Conservation (phyloP, 1,140 invertebrate genomes). For the Agraylea sexmaculata region DNA sequence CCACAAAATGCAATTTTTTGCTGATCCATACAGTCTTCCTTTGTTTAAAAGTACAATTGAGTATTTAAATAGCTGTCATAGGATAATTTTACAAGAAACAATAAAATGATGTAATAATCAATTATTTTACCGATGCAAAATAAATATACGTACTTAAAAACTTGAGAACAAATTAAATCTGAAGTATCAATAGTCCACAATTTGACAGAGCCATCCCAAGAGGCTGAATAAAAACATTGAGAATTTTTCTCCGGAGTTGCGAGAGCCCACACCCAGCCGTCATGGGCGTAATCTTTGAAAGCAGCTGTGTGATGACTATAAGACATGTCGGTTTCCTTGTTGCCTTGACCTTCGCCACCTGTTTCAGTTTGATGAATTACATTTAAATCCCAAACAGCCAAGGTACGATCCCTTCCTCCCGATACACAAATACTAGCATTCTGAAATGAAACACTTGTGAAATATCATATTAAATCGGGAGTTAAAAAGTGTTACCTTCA, state of each 20-base stretch:
- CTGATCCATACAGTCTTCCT: too few relatives aligned
- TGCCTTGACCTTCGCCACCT: neutral
- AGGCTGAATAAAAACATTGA: slow-evolving; percentile 30
- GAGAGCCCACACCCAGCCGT: slow-evolving; percentile 38
- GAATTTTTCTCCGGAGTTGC: slow-evolving; percentile 26
- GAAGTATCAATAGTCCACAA: slow-evolving; percentile 32
- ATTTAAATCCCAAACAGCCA: slow-evolving; percentile 16
- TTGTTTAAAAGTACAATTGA: too few relatives aligned
- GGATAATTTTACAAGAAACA: too few relatives aligned
- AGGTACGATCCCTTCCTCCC: slow-evolving; percentile 29
- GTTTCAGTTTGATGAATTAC: neutral
- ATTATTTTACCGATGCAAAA: too few relatives aligned
- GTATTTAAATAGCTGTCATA: too few relatives aligned
- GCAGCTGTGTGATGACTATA: neutral
- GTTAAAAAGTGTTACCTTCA: slow-evolving; percentile 31
- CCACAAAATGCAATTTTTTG: too few relatives aligned
- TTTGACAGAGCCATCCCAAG: slow-evolving; percentile 39
- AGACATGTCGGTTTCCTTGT: neutral
- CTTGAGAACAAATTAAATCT: slow-evolving; percentile 28
- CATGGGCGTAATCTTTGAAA: slow-evolving; percentile 26
- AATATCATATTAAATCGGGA: slow-evolving; percentile 1
- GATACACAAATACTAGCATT: slow-evolving; percentile 34
- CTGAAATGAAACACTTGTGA: slow-evolving; percentile 22
- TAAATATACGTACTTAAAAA: slow-evolving; percentile 26
- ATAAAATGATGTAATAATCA: too few relatives aligned